These are phyloP conservation scores for Drosophila seguyi DNA, from an alignment of 1,140 invertebrate genomes.

Conservation along the genomic window DNA sequence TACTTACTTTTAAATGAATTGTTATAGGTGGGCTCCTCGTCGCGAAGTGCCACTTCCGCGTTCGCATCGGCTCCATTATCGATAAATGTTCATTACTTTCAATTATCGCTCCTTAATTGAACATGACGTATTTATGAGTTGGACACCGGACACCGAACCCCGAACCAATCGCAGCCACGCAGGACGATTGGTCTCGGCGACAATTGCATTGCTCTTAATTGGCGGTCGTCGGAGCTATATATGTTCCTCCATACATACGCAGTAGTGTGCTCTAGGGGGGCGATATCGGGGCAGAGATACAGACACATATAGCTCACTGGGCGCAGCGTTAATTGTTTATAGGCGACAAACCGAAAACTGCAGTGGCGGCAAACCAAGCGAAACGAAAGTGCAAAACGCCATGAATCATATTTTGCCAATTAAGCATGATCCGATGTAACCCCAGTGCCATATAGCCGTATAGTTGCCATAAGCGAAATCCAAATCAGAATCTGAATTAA, in stretches of 20 bases:
- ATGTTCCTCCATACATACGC: too few species aligned
- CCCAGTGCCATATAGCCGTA: slow-evolving; percentile 33
- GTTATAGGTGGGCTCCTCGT: slow-evolving; percentile 30
- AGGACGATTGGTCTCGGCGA: slow-evolving; percentile 23
- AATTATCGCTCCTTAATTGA: slow-evolving; percentile 74
- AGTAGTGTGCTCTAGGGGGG: slow-evolving; percentile 14
- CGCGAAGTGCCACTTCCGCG: slow-evolving; percentile 41
- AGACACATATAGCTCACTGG: slow-evolving; percentile 15
- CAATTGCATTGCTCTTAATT: slow-evolving; percentile 40
- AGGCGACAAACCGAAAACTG: slow-evolving; percentile 40
- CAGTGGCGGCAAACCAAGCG: slow-evolving; percentile 44
- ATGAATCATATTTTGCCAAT: slow-evolving; percentile 82
- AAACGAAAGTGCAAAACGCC: slow-evolving; percentile 76
- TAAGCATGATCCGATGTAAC: slow-evolving; percentile 80
- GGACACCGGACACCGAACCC: slow-evolving; percentile 41
- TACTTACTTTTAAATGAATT: slow-evolving; percentile 45
- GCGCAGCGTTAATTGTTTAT: slow-evolving; percentile 47
- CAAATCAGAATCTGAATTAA: background rate
- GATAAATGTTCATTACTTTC: slow-evolving; percentile 72
- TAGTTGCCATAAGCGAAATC: slow-evolving; percentile 37
- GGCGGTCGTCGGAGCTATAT: background rate
- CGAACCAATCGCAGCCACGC: slow-evolving; percentile 19
- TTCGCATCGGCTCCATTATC: slow-evolving; percentile 34
- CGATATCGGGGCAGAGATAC: slow-evolving; percentile 26
- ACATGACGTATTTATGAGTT: slow-evolving; percentile 83